Evolutionary conservation across 2,888 invertebrate species (phyloP), one percentile per base, ranked within the genome.

Genomic region (Eudasyphora cyanicolor): DNA sequence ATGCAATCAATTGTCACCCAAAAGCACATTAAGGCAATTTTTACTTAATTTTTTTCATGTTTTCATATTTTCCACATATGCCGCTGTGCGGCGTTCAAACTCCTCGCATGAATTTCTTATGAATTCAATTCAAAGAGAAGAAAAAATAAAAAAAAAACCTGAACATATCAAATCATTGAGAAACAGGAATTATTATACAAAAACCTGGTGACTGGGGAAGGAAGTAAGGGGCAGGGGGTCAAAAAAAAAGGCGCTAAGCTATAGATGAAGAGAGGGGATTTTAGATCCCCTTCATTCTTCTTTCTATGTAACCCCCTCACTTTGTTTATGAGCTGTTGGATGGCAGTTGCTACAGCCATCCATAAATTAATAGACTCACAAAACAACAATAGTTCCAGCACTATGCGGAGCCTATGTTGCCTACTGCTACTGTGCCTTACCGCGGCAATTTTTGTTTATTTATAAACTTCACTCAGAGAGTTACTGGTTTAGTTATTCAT

Each of bases 1-100:
- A 83, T 83, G 80, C 77, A 81, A 84, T 84, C 84, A 84, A 84
- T 84, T 84, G 84, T 81, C 84, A 84, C 84, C 81, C 76, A 81
- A 64, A 79, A 79, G 76, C 78, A 51, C 27, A 67, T 67, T 67
- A 81, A 78, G 71, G 49, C 67, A 24, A 69, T 69, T 42, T 60
- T 60, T 60, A 12, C n/a, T n/a, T 32, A 17, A 27, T 60, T 60
- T 60, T n/a, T 60, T 29, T 60, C n/a, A 10, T n/a, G n/a, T n/a
- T n/a, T 42, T 67, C 1, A 12, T 12, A 67, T 42, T 67, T 67
- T 42, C 67, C 67, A 67, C 67, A 67, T 42, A 64, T 64, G 64
- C 19, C n/a, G n/a, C n/a, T n/a, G n/a, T n/a, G n/a, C n/a, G n/a
- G n/a, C 32, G n/a, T 7, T 21, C 27, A 54, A n/a, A 12, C 45